Evolutionary conservation across 2,888 invertebrate species (phyloP), one percentile per base, ranked within the genome.

Genomic region (Lepidocyrtinus sp.): DNA sequence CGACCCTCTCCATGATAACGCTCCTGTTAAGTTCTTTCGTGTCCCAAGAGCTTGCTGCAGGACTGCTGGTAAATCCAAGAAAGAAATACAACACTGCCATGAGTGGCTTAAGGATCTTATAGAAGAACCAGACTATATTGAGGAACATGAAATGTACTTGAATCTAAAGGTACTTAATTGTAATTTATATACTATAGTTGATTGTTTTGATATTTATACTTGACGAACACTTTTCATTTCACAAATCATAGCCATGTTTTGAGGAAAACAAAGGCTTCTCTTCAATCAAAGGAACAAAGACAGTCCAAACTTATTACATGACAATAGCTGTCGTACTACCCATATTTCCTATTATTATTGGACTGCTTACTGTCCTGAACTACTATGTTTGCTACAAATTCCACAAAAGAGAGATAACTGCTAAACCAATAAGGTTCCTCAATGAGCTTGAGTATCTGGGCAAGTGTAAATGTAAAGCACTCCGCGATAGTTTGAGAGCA

Each of bases 351-450:
- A 24, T 81, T 3, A 19, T 36, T 12, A 2, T 72, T 0, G 72
- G 61, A n/a, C 46, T 81, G 22, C 21, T 81, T 0, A 19, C 21
- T 0, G 50, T 81, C 0, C 67, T 74, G 50, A 75, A 46, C 17
- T 81, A 81, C 36, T 75, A 81, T 72, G 63, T 81, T 19, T 81
- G 75, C 69, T 72, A 75, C 45, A 59, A 27, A 25, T 65, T 80
- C 17, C 70, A 46, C 0, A 25, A 22, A 67, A 46, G 68, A 24
- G 55, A 50, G 1, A 5, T 17, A 17, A 19, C 21, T 15, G 64
- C 36, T 1, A 17, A 55, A 17, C 81, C 81, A 7, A n/a, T n/a
- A 0, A 24, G 50, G 22, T 67, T 75, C 19, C 19, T 19, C 15
- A 15, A 71, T 2, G 67, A 77, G n/a, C 0, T 77, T 5, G 15